A percentile compares a stretch with the other conserved stretches of the same genome.
Conservation (phyloP, 2,113 vertebrate genomes). For the Hydrochoerus hydrochaeris region DNA sequence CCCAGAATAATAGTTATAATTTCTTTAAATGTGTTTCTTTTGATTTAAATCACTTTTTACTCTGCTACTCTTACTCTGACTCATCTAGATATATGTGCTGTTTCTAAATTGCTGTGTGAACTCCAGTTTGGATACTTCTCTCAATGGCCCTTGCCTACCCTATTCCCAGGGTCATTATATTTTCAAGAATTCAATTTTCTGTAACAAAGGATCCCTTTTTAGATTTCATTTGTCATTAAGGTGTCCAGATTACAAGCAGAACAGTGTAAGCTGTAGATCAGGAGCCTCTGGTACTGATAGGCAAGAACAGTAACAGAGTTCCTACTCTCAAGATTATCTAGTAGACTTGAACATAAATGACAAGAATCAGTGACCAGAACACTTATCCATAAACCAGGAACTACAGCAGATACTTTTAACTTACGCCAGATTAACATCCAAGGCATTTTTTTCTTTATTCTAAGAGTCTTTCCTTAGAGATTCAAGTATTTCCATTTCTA, state of each 20-base stretch:
- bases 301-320: neutral
- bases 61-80: neutral
- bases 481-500: neutral
- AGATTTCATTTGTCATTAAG: neutral
- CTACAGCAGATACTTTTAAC: neutral
- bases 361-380: neutral
- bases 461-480: neutral
- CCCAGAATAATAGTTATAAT: neutral
- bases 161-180: fast-evolving
- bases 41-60: neutral
- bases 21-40: neutral
- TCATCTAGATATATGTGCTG: neutral
- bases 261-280: neutral
- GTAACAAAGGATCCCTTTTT: neutral
- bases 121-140: neutral
- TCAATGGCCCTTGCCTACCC: neutral
- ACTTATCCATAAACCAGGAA: neutral
- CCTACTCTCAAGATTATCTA: neutral
- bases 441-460: neutral
- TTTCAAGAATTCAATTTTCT: neutral
- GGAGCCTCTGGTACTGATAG: fast-evolving
- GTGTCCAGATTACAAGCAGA: neutral
- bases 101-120: neutral
- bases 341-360: neutral
- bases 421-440: neutral